Percentiles rank a stretch among this genome's conserved stretches.
These are phyloP conservation scores for Dryobates pubescens DNA, from an alignment of 2,797 vertebrate species.

Conservation along the genomic window DNA sequence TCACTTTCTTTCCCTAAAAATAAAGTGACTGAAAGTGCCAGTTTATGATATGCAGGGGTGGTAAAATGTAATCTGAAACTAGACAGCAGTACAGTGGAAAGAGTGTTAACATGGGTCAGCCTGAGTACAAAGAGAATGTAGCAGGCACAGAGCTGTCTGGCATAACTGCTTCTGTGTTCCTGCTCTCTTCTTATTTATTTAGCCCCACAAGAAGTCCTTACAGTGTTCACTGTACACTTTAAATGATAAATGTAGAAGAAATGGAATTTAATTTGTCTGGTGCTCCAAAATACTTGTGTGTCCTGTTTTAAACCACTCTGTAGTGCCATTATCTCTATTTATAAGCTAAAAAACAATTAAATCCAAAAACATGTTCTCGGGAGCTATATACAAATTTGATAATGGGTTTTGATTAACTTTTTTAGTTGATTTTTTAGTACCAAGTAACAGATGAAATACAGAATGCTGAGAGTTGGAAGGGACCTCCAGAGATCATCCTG, in stretches of 20 bases:
- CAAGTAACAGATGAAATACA: not conserved
- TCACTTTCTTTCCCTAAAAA: constrained; percentile 18
- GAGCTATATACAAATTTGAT: not conserved
- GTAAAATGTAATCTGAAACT: constrained; percentile 12
- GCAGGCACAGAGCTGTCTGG: not conserved
- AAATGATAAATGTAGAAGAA: not conserved
- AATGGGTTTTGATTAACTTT: not conserved
- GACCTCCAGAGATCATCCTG: no score
- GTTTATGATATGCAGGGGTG: constrained; percentile 10
- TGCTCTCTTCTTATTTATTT: not conserved
- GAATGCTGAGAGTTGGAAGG: no score
- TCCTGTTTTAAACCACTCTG: not conserved
- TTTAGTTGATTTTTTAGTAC: not conserved
- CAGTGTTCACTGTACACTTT: not conserved
- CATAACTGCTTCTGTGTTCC: not conserved
- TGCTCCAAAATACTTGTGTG: not conserved
- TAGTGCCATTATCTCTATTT: not conserved
- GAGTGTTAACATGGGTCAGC: not conserved
- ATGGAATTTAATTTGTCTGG: not conserved
- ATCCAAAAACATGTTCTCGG: not conserved
- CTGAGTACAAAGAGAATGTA: not conserved
- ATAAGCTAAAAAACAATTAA: not conserved
- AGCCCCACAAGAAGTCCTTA: not conserved
- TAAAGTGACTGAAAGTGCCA: constrained; percentile 25
- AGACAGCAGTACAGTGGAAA: not conserved